Evolutionary conservation across 2,797 vertebrate species (phyloP).

Genomic region (Heterohyrax brucei): DNA sequence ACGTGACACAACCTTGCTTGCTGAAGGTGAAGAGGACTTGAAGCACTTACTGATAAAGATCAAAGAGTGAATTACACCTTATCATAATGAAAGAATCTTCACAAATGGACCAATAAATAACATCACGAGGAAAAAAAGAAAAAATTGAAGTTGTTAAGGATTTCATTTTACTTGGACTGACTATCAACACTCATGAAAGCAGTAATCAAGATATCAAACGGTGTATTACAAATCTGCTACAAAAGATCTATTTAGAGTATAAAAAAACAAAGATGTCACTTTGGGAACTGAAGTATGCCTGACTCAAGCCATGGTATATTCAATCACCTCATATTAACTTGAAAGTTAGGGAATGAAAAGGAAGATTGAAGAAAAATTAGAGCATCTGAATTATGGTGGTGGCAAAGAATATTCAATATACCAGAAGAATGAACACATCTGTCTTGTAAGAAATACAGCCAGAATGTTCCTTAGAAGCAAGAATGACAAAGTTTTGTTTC

Average conservation of each 20-base stretch:
- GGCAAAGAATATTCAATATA: background rate
- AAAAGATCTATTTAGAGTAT: background rate
- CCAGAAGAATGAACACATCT: background rate
- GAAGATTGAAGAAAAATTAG: background rate
- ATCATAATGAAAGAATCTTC: background rate
- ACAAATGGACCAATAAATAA: background rate
- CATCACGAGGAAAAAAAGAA: background rate
- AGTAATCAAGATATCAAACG: background rate
- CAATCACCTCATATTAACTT: background rate
- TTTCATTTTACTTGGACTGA: background rate
- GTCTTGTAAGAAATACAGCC: background rate
- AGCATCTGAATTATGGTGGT: background rate
- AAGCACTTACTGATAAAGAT: background rate
- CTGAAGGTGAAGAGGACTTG: background rate
- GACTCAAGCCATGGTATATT: background rate
- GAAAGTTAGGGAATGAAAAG: background rate
- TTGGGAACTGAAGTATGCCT: background rate
- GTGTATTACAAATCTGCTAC: background rate
- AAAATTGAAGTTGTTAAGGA: background rate
- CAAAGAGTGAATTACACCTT: background rate
- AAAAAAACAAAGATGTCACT: background rate
- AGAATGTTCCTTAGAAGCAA: background rate
- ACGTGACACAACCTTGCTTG: background rate
- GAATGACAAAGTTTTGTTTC: background rate
- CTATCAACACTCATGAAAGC: background rate